Evolutionary conservation across 1,140 invertebrate species (phyloP).

Genomic region (Tetramorium parvispinum): DNA sequence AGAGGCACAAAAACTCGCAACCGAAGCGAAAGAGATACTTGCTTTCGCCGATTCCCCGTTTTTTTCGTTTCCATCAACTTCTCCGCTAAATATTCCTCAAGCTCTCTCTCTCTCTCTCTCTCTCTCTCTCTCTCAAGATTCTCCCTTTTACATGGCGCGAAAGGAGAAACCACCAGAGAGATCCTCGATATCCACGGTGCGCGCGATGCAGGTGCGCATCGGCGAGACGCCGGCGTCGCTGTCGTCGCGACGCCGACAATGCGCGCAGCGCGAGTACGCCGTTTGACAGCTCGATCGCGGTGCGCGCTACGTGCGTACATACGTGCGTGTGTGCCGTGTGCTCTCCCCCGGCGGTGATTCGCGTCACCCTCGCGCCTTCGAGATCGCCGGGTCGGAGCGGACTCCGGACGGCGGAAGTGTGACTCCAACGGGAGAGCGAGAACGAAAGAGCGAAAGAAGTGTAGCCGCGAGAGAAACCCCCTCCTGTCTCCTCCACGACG

Average conservation of each 20-base stretch:
- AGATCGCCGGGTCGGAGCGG: background rate
- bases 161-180: too few relatives aligned
- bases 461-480: background rate
- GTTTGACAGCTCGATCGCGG: slow-evolving; percentile 66
- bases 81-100: too few relatives aligned
- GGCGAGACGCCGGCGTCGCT: slow-evolving; percentile 45
- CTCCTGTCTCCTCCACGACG: background rate
- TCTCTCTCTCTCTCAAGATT: too few relatives aligned
- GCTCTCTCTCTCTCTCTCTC: too few relatives aligned
- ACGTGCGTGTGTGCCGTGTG: background rate
- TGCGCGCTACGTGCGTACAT: slow-evolving; percentile 27
- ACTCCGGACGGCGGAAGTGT: background rate
- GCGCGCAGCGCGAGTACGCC: slow-evolving; percentile 33
- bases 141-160: too few relatives aligned
- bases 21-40: too few relatives aligned
- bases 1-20: too few relatives aligned
- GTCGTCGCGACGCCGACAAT: slow-evolving; percentile 40
- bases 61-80: too few relatives aligned
- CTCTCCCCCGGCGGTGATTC: background rate
- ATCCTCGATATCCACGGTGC: too few relatives aligned
- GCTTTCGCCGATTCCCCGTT: too few relatives aligned
- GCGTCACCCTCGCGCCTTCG: background rate
- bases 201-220: background rate
- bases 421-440: background rate
- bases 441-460: too few relatives aligned